Evolutionary conservation across 2,113 vertebrate species (phyloP).

Genomic region (Perccottus glenii): DNA sequence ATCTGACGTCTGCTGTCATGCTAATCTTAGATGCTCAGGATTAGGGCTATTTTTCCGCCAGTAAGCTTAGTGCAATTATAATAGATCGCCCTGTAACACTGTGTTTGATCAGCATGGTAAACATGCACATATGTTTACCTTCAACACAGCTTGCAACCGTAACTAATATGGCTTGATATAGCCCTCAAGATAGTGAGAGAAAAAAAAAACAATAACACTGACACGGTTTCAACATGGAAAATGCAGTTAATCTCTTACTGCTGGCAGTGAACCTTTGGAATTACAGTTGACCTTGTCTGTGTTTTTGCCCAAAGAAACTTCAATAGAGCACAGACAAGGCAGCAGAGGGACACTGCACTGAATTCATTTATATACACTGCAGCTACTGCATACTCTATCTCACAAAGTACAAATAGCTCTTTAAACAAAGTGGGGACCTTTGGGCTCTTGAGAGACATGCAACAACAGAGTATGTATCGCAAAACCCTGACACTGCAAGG

Average conservation of each 20-base stretch:
- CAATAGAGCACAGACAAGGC: conserved; percentile 43
- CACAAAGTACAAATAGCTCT: conserved; percentile 40
- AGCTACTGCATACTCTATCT: conserved; percentile 23
- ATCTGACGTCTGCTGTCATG: conserved; percentile 75
- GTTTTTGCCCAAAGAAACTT: conserved; percentile 61
- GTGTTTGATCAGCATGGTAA: conserved; percentile 48
- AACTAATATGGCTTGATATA: conserved; percentile 10
- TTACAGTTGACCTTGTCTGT: conserved; percentile 63
- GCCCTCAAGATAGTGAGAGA: conserved; percentile 12
- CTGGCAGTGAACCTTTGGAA: conserved; percentile 60
- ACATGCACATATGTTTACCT: conserved; percentile 54
- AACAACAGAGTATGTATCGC: conserved; percentile 54
- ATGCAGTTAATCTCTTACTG: conserved; percentile 60
- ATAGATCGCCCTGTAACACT: conserved; percentile 49
- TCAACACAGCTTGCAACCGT: conserved; percentile 23
- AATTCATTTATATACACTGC: conserved; percentile 37
- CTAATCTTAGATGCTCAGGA: conserved; percentile 78
- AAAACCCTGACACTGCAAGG: conserved; percentile 46
- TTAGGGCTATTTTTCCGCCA: conserved; percentile 75
- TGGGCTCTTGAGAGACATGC: conserved; percentile 43
- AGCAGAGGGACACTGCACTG: conserved; percentile 32
- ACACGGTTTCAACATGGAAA: conserved; percentile 46
- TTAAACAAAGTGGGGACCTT: conserved; percentile 49
- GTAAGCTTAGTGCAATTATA: conserved; percentile 58
- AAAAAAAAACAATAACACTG: conserved; percentile 22